Base-by-base conservation (phyloP, 2,888 invertebrate species). In the Thelaira solivaga region DNA sequence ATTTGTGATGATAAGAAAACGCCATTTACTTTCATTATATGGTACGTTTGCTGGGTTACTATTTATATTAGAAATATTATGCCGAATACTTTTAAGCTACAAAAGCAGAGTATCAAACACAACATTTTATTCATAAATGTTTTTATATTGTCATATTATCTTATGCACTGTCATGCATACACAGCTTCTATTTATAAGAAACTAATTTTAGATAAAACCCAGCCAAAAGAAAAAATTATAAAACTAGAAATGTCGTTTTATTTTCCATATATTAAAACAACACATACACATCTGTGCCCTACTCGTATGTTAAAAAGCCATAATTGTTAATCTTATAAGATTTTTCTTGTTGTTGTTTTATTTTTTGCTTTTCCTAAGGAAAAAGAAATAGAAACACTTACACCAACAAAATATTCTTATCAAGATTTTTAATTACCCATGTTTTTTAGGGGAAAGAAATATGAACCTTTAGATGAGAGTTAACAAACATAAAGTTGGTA, bases 401-500 rank as follows among this genome's bases (percentile, higher is more conserved):
- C 11, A n/a, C n/a, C n/a, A n/a, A n/a, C n/a, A n/a, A 61, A 47
- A 72, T 24, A 24, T 64, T 51, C 69, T 78, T 78, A 78, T 78
- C 78, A 47, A 65, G 78, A 78, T 78, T 78, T 78, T 78, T 78
- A 78, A 78, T 78, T 78, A 78, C 65, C 78, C 65, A 74, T 74
- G 78, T 74, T 71, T 49, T 68, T 53, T n/a, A n/a, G n/a, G n/a
- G n/a, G n/a, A n/a, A n/a, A 53, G 78, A 65, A 74, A 74, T 61
- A 65, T 71, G 65, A 78, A 53, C 24, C 69, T 41, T 20, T 2
- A 61, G 22, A n/a, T 43, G 43, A 43, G 62, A 41, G 76, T 31
- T 51, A 36, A 20, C 11, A 10, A 11, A 47, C 41, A 11, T 5
- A 20, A 4, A 47, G 16, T 36, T 8, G 22, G 5, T 41, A 7